phyloP scores from a whole-genome alignment of 2,888 invertebrate genomes.

The Meliscaeva auricollis region DNA sequence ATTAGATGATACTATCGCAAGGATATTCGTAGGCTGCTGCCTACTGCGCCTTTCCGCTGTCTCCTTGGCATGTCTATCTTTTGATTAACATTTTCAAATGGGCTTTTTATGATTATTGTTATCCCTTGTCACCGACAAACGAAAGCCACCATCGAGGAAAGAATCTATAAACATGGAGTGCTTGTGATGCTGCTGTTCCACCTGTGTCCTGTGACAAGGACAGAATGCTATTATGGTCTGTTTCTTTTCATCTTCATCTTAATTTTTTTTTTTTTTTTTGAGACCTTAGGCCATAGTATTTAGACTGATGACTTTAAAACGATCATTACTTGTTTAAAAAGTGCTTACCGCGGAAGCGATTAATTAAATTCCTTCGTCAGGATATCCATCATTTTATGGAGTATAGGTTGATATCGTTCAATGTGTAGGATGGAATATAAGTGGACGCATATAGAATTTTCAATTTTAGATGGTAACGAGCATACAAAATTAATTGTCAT shows the following conservation, averaged over 20 bases:
- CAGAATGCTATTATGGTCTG: neutral
- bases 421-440: neutral
- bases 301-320: slow-evolving; percentile 49
- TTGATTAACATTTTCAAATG: slow-evolving; percentile 76
- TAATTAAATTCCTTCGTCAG: slow-evolving; percentile 64
- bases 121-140: slow-evolving; percentile 46
- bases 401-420: too few relatives aligned
- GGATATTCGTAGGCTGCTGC: slow-evolving; percentile 69
- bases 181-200: slow-evolving; percentile 23
- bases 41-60: slow-evolving; percentile 53
- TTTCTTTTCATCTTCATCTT: slow-evolving; percentile 3
- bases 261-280: slow-evolving; percentile 11
- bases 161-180: slow-evolving; percentile 26
- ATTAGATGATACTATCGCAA: slow-evolving; percentile 75
- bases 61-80: slow-evolving; percentile 66
- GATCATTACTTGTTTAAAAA: slow-evolving; percentile 70
- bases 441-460: neutral
- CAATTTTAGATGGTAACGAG: slow-evolving; percentile 57
- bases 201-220: slow-evolving; percentile 13
- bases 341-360: slow-evolving; percentile 55
- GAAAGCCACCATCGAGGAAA: slow-evolving; percentile 14
- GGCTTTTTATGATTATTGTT: slow-evolving; percentile 75
- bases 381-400: slow-evolving; percentile 61
- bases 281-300: slow-evolving; percentile 38
- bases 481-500: slow-evolving; percentile 73